Evolutionary conservation across 2,113 vertebrate genomes (phyloP).

Genomic region (Xiphophorus hellerii): DNA sequence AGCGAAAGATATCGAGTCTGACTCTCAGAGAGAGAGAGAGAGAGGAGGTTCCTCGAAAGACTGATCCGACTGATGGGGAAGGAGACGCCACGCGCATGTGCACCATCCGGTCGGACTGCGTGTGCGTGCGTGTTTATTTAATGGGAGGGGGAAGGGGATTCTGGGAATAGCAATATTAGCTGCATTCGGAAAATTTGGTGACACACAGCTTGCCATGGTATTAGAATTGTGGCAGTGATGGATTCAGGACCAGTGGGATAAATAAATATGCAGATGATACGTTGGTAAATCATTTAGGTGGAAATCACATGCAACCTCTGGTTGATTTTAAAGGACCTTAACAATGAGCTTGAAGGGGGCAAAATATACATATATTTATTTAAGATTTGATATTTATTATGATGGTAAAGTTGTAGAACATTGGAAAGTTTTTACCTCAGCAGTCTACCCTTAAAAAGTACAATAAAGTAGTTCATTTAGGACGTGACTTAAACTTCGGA

Average conservation of each 20-base stretch:
- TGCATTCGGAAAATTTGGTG: conserved; percentile 42
- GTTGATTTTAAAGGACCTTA: too few species aligned
- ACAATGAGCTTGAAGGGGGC: too few species aligned
- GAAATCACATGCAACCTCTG: neutral
- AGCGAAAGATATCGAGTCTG: conserved; percentile 78
- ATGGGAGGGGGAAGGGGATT: conserved; percentile 36
- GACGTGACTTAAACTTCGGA: too few species aligned
- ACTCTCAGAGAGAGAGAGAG: conserved; percentile 37
- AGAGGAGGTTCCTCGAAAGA: conserved; percentile 78
- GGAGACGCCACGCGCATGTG: conserved; percentile 51
- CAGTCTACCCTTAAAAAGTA: too few species aligned
- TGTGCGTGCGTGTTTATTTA: conserved; percentile 28
- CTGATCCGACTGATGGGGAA: conserved; percentile 48
- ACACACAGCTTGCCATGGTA: conserved; percentile 49
- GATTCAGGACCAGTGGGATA: conserved; percentile 48
- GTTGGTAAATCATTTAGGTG: conserved; percentile 48
- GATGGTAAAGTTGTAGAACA: too few species aligned
- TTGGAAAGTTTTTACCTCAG: too few species aligned
- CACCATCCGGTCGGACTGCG: conserved; percentile 43
- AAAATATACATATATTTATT: too few species aligned
- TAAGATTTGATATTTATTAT: too few species aligned
- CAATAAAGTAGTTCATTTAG: too few species aligned
- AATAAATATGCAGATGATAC: conserved; percentile 51
- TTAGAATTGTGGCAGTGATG: conserved; percentile 53
- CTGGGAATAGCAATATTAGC: conserved; percentile 26